Percentiles rank a stretch among this genome's conserved stretches.
Evolutionary conservation across 2,888 invertebrate genomes (phyloP).

Genomic region (Lasioglossum malachurum): DNA sequence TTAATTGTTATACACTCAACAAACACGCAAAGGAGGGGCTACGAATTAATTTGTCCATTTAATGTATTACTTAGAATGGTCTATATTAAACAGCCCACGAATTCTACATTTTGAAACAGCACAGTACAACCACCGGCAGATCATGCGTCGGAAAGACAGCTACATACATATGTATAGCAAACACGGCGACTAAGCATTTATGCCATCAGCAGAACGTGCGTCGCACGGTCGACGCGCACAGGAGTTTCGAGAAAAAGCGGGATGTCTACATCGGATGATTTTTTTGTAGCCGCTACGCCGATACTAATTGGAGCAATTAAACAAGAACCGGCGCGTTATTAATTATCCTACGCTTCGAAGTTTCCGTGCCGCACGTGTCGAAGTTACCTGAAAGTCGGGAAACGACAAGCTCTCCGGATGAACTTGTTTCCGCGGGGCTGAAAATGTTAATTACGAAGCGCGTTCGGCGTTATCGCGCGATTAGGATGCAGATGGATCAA

Average conservation of each 20-base stretch:
- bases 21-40: too few species aligned
- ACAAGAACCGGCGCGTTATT: slow-evolving; percentile 6
- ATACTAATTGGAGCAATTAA: slow-evolving; percentile 35
- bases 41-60: too few species aligned
- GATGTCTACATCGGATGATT: slow-evolving; percentile 21
- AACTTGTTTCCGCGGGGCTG: slow-evolving; percentile 12
- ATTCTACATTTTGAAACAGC: not conserved
- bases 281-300: slow-evolving; percentile 15
- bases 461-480: slow-evolving; percentile 21
- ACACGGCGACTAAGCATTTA: not conserved
- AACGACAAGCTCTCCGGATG: not conserved
- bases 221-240: not conserved
- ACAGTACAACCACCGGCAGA: not conserved
- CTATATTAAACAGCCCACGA: not conserved
- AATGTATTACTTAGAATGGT: too few species aligned
- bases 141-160: not conserved
- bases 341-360: not conserved
- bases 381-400: not conserved
- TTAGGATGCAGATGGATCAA: slow-evolving; percentile 45
- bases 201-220: not conserved
- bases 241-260: not conserved
- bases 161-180: not conserved
- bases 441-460: slow-evolving; percentile 34
- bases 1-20: not conserved
- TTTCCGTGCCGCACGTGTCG: not conserved